phyloP scores from a whole-genome alignment of 2,113 vertebrate species.

The Ageneiosus marmoratus region DNA sequence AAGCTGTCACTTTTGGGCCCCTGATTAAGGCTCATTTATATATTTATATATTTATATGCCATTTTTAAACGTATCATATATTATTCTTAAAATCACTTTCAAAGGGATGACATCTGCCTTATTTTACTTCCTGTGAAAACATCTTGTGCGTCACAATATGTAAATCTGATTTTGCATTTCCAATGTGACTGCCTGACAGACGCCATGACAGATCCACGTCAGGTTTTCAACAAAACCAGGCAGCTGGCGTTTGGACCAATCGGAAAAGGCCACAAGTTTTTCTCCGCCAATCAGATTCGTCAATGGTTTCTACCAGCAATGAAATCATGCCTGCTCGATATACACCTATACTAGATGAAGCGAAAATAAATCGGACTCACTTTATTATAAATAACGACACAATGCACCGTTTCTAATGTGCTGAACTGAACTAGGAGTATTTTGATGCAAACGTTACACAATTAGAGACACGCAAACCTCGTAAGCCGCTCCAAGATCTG shows the following conservation, averaged over 20 bases:
- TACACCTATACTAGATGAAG: neutral
- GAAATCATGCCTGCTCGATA: slow-evolving; percentile 22
- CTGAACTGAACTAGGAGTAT: neutral
- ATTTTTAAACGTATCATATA: no score
- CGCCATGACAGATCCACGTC: slow-evolving; percentile 49
- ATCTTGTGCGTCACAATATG: neutral
- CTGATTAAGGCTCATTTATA: no score
- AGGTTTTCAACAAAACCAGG: slow-evolving; percentile 38
- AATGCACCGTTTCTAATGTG: neutral
- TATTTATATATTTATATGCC: no score
- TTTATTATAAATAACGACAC: neutral
- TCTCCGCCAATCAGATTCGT: slow-evolving; percentile 64
- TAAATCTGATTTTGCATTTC: neutral
- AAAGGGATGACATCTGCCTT: neutral
- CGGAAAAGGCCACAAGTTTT: slow-evolving; percentile 73
- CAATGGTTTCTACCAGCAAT: slow-evolving; percentile 63
- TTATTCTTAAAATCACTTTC: neutral
- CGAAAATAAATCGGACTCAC: neutral
- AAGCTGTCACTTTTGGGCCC: no score
- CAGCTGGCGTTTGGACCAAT: slow-evolving; percentile 64
- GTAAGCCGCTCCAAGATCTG: slow-evolving; percentile 94
- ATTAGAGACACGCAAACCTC: slow-evolving; percentile 76
- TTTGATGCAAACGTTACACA: neutral
- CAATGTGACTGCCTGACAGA: neutral
- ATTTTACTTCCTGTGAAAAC: neutral